A percentile compares a stretch with the other conserved stretches of the same genome.
Conservation (phyloP, 1,140 invertebrate species). For the Sesamia nonagrioides region DNA sequence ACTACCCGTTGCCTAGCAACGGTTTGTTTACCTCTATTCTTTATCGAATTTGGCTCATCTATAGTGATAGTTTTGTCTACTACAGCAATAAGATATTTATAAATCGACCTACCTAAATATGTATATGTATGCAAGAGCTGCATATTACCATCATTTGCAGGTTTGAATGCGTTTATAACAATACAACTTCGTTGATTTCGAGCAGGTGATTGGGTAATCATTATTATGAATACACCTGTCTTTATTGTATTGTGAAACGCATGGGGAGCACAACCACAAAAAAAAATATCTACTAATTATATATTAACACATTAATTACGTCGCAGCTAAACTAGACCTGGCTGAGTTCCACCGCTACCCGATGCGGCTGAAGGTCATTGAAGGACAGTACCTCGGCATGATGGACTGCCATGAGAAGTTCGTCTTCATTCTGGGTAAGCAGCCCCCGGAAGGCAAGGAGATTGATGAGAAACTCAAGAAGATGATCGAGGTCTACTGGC, state of each 20-base stretch:
- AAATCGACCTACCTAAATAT: too few species aligned
- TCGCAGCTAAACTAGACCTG: constrained; percentile 74
- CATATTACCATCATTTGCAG: not conserved
- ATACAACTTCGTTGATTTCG: constrained; percentile 16
- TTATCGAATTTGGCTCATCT: too few species aligned
- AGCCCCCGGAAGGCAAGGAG: constrained; percentile 65
- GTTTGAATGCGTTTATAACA: constrained; percentile 11
- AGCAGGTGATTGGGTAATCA: constrained; percentile 9
- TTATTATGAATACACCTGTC: constrained; percentile 20
- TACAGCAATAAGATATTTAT: too few species aligned
- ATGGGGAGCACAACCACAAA: not conserved
- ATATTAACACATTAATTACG: too few species aligned
- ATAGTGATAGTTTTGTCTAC: too few species aligned
- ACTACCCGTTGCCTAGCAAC: too few species aligned
- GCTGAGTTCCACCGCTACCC: constrained; percentile 76
- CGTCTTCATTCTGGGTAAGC: constrained; percentile 75
- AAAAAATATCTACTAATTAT: not conserved
- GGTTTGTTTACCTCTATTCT: too few species aligned
- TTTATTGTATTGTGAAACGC: not conserved
- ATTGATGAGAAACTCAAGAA: constrained; percentile 71
- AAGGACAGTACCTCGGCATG: constrained; percentile 74
- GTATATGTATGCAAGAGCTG: too few species aligned
- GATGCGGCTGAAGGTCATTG: constrained; percentile 77
- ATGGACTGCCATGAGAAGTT: constrained; percentile 82
- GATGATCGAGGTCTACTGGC: constrained; percentile 79